Evolutionary conservation across 2,888 invertebrate genomes (phyloP), one percentile per base, ranked within the genome.

Genomic region (Rosalia funebris): DNA sequence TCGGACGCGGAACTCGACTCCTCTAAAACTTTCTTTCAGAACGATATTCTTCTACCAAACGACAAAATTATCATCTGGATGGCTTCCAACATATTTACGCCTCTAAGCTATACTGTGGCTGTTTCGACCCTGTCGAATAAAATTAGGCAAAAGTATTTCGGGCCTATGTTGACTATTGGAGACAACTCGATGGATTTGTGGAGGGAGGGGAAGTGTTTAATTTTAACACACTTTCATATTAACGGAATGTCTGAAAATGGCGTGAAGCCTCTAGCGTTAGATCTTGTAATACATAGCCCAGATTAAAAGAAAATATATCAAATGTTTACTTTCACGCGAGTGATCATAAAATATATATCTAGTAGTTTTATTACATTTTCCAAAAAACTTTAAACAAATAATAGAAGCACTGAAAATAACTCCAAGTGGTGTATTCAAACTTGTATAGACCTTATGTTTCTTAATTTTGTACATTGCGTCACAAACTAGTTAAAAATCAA

Each of bases 21-120:
- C 14, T 53, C 57, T 20, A 42, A 52, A 55, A 60, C 57, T 2
- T 47, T 36, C 41, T 16, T 46, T 0, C 52, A 62, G 5, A 32
- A 63, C 10, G 62, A 63, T 25, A 32, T 64, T 11, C 61, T 69
- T 7, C 45, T 54, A 19, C 50, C 46, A 3, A 56, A 64, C 4
- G 79, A 80, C 56, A 74, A 74, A 57, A 72, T 78, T 19, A 69
- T 80, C n/a, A 69, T 80, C 14, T 80, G 79, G 77, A 62, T 78
- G 7, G 73, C 75, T 0, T 80, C 79, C 0, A 79, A 79, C 64
- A 62, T 79, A 17, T 53, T 59, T 2, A 76, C 75, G 0, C 74
- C 71, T 46, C 71, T 71, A 17, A 76, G 71, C 47, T 81, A 78
- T 58, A 79, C 80, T 2, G 69, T 79, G 1, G 79, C 79, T 0